Conservation (phyloP, 1,140 invertebrate genomes). For the Drosophila parabipectinata region DNA sequence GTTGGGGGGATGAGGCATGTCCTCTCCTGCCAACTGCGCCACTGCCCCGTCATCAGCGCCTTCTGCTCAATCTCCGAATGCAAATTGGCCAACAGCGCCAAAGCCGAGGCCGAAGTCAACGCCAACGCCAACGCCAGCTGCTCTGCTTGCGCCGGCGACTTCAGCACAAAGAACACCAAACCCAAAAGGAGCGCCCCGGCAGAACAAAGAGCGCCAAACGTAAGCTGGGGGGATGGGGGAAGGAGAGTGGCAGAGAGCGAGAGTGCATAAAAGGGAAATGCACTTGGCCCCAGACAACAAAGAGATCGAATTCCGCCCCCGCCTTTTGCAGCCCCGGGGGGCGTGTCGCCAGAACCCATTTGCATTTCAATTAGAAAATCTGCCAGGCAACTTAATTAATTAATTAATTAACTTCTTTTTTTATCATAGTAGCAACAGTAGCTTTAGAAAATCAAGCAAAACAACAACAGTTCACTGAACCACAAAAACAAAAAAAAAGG, state of each 20-base stretch:
- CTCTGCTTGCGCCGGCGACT: constrained; percentile 44
- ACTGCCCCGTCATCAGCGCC: not conserved
- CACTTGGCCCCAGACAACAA: constrained; percentile 70
- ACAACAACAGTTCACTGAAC: constrained; percentile 43
- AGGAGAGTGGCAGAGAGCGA: constrained; percentile 3
- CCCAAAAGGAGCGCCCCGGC: constrained; percentile 42
- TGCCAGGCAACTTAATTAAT: constrained; percentile 35
- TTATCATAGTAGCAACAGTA: constrained; percentile 3
- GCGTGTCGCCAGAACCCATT: constrained; percentile 41
- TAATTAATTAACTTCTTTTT: not conserved
- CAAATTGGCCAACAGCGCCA: constrained; percentile 38
- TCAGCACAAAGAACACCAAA: constrained; percentile 45
- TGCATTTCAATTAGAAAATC: constrained; percentile 50
- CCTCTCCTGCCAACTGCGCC: no score
- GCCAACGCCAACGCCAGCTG: constrained; percentile 1
- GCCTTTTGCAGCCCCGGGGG: not conserved
- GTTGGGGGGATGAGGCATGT: no score
- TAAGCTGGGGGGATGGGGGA: not conserved
- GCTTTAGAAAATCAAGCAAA: constrained; percentile 9
- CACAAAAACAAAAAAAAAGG: constrained; percentile 28
- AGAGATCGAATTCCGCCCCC: constrained; percentile 35
- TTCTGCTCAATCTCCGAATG: constrained; percentile 33
- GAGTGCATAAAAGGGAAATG: constrained; percentile 59
- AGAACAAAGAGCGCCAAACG: constrained; percentile 31
- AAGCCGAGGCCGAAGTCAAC: not conserved